phyloP scores from a whole-genome alignment of 2,113 vertebrate genomes.

The Suncus etruscus region DNA sequence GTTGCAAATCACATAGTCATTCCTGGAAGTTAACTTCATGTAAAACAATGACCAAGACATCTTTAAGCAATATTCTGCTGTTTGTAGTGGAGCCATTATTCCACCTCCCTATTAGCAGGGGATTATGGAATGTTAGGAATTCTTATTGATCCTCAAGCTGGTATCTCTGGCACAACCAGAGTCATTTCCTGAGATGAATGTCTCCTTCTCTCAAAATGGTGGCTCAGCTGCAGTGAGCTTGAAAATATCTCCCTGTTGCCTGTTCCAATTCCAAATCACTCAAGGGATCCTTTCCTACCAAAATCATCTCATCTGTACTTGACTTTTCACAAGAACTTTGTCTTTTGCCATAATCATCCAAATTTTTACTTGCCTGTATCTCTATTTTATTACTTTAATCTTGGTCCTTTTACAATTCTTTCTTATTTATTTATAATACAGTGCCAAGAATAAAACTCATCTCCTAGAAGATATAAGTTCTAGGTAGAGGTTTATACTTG shows the following conservation, averaged over 20 bases:
- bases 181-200: neutral
- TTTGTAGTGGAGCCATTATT: neutral
- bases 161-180: neutral
- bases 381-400: neutral
- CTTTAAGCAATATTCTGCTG: neutral
- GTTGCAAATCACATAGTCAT: neutral
- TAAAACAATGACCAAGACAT: neutral
- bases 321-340: neutral
- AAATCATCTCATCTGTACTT: neutral
- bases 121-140: conserved; percentile 5
- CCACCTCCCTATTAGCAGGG: neutral
- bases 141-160: neutral
- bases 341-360: neutral
- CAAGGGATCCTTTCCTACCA: neutral
- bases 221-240: neutral
- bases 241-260: neutral
- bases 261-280: neutral
- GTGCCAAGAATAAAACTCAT: conserved; percentile 31
- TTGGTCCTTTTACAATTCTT: neutral
- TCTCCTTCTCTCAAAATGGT: neutral
- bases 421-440: neutral
- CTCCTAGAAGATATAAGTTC: neutral
- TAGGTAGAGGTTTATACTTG: conserved; percentile 5
- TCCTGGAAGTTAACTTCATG: neutral
- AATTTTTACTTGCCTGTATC: neutral